Base-by-base conservation (phyloP, 2,797 vertebrate genomes). In the Oryzias dopingdopingensis region DNA sequence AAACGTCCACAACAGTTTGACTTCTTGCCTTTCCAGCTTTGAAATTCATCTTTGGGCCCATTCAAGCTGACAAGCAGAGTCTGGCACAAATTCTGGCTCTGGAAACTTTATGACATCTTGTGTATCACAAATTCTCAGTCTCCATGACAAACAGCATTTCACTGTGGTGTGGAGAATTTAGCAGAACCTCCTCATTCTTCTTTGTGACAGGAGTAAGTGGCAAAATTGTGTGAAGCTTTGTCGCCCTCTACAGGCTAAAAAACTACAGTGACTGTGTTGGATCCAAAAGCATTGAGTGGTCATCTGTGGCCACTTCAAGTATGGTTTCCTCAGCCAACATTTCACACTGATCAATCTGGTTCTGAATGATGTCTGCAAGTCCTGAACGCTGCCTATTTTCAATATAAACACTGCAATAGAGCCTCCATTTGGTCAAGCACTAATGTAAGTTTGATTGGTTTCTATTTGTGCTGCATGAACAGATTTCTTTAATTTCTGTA, bases 361-460 rank as follows among this genome's bases (percentile, higher is more conserved):
- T 47, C 23, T 12, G 52, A 49, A 60, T 23, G 3, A 49, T 49
- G 65, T 72, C 64, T 80, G 72, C 76, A 74, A 80, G 45, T 18
- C 41, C 50, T 65, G 26, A 59, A 73, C 68, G 47, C 17, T 18
- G 57, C 22, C 56, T 0, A 2, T 3, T 32, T 32, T 52, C 26
- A 24, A 49, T 24, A 59, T 49, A 47, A 48, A 52, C 50, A 62
- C 49, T 44, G 54, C 62, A 72, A 78, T 49, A 47, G 44, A 44
- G 57, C 49, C 42, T 54, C 62, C 71, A 79, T 65, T 67, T 67
- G 78, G 71, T 55, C 59, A 45, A 80, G 26, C 54, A 8, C 59
- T 60, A 69, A 76, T 70, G 65, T 65, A 79, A 74, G 80, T 80
- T 74, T 77, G 83, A 86, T 83, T 75, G 74, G 61, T 64, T 82